These are phyloP conservation scores for Plagodis pulveraria DNA, from an alignment of 2,888 invertebrate genomes.

Conservation along the genomic window DNA sequence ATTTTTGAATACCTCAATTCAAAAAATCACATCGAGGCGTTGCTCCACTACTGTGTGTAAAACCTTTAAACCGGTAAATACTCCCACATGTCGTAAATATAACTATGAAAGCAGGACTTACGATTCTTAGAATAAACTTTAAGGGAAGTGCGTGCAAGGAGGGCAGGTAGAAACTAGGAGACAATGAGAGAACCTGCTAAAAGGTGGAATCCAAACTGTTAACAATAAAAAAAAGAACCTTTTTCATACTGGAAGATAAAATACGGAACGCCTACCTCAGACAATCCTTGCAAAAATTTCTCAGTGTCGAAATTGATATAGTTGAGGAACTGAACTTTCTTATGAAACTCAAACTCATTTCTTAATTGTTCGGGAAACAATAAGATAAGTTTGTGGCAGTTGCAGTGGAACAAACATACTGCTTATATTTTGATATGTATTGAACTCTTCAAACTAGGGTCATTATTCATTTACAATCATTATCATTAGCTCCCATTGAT, in stretches of 20 bases:
- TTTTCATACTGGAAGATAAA: too few species aligned
- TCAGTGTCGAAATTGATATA: constrained; percentile 10
- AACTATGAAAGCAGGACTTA: too few species aligned
- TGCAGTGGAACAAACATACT: constrained; percentile 22
- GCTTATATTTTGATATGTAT: constrained; percentile 17
- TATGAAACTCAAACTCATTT: constrained; percentile 22
- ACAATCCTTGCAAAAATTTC: constrained; percentile 47
- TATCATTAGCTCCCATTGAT: constrained; percentile 23
- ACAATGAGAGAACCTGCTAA: neutral
- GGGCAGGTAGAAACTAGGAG: too few species aligned
- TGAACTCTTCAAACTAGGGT: constrained; percentile 9
- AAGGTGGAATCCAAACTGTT: neutral
- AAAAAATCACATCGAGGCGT: too few species aligned
- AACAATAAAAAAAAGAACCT: neutral
- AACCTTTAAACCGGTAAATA: too few species aligned
- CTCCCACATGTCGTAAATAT: too few species aligned
- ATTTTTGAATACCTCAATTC: too few species aligned
- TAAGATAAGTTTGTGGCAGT: constrained; percentile 7
- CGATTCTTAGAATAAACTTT: too few species aligned
- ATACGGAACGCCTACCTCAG: constrained; percentile 49
- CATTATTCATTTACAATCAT: constrained; percentile 14
- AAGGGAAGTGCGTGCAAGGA: too few species aligned
- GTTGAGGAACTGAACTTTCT: constrained; percentile 24
- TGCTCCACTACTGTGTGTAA: too few species aligned
- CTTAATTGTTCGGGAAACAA: neutral